Conservation (phyloP, 2,113 vertebrate species). For the Camarhynchus parvulus region DNA sequence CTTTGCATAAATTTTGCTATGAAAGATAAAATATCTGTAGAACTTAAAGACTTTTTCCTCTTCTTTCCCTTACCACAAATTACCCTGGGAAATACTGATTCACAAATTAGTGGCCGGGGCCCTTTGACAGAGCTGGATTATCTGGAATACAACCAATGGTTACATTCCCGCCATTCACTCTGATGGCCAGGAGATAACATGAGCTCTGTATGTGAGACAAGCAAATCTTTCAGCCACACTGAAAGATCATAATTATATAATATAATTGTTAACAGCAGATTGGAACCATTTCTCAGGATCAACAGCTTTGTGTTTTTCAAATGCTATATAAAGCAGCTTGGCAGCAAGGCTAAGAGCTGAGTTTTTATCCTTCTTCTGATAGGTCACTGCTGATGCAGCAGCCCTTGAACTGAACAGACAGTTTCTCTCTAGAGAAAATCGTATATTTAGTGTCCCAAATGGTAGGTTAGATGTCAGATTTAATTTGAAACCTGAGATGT, state of each 20-base stretch:
- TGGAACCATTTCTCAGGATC: neutral
- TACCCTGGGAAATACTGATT: neutral
- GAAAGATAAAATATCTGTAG: neutral
- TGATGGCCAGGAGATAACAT: neutral
- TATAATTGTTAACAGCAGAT: neutral
- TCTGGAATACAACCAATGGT: neutral
- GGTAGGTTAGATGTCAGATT: conserved; percentile 3
- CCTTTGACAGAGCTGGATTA: neutral
- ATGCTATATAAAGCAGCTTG: neutral
- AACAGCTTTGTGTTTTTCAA: neutral
- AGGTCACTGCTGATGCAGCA: neutral
- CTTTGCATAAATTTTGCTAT: neutral
- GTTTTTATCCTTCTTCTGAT: neutral
- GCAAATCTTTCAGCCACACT: neutral
- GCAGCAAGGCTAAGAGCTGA: neutral
- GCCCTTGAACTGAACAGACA: neutral
- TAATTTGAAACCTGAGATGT: conserved; percentile 28
- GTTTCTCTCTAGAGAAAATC: neutral
- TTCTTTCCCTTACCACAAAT: neutral
- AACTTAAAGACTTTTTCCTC: neutral
- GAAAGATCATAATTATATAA: neutral
- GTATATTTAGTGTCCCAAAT: neutral
- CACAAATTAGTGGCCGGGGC: neutral
- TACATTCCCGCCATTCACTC: neutral
- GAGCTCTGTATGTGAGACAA: neutral